phyloP scores from a whole-genome alignment of 2,888 invertebrate species.

The Drosophila sordidula region DNA sequence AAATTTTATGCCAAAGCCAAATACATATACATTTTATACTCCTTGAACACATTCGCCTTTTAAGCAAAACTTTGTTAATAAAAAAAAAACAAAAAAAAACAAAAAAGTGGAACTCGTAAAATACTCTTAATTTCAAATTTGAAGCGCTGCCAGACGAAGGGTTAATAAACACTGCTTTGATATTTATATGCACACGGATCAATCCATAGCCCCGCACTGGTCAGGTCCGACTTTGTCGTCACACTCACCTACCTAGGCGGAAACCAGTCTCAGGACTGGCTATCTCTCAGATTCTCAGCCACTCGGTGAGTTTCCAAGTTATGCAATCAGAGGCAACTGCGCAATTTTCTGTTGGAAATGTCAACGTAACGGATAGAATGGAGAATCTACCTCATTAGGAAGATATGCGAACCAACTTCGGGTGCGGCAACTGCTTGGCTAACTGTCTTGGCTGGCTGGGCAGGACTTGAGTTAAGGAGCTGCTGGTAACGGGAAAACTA shows the following conservation, averaged over 20 bases:
- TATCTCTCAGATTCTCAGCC: slow-evolving; percentile 4
- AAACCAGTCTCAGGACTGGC: slow-evolving; percentile 15
- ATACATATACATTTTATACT: no score
- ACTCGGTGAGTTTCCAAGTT: slow-evolving; percentile 33
- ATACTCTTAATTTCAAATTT: no score
- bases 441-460: slow-evolving; percentile 14
- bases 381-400: slow-evolving; percentile 7
- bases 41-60: no score
- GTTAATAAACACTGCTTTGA: no score
- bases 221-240: slow-evolving; percentile 17
- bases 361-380: slow-evolving; percentile 2
- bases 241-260: slow-evolving; percentile 35
- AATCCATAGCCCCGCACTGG: slow-evolving; percentile 12
- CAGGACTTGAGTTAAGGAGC: slow-evolving; percentile 40
- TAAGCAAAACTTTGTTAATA: no score
- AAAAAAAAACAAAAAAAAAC: no score
- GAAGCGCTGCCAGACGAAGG: no score
- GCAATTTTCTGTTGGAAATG: slow-evolving; percentile 63
- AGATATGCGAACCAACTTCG: slow-evolving; percentile 53
- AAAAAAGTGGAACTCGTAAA: no score
- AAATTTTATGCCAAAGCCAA: no score
- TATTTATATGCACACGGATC: background rate
- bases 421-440: slow-evolving; percentile 17
- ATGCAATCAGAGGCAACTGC: slow-evolving; percentile 69
- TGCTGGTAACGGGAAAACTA: slow-evolving; percentile 48